Evolutionary conservation across 2,797 vertebrate genomes (phyloP).

Genomic region (Melanotaenia maccullochi): DNA sequence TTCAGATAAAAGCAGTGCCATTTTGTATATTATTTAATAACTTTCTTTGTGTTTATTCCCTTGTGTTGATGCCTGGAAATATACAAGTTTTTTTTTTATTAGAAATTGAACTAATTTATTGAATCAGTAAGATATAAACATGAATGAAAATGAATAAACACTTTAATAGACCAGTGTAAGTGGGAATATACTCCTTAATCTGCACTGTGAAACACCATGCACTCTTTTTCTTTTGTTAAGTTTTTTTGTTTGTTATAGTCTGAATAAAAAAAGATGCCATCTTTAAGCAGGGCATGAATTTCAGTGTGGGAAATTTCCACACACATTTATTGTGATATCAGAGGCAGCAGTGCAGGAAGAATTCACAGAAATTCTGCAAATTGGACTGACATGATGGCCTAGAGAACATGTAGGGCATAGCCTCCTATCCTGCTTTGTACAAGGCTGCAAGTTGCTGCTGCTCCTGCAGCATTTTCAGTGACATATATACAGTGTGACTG

Average conservation of each 20-base stretch:
- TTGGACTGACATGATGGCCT: not conserved
- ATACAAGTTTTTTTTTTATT: no score
- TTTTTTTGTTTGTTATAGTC: not conserved
- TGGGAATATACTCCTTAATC: not conserved
- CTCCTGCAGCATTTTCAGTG: not conserved
- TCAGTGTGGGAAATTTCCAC: not conserved
- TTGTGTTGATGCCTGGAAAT: no score
- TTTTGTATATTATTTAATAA: no score
- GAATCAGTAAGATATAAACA: not conserved
- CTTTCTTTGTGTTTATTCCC: no score
- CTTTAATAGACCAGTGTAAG: not conserved
- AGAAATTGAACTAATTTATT: not conserved
- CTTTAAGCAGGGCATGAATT: not conserved
- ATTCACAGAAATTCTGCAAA: not conserved
- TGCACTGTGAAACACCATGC: not conserved
- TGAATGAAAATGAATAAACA: not conserved
- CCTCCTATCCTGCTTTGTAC: not conserved
- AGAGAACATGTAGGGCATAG: not conserved
- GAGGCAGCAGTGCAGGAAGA: not conserved
- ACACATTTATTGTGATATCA: not conserved
- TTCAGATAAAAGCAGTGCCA: no score
- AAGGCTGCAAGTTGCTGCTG: not conserved
- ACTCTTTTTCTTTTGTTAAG: not conserved
- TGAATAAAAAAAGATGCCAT: not conserved
- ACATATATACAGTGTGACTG: not conserved